These are phyloP conservation scores for Rhizoglyphus robini DNA, from an alignment of 1,140 invertebrate genomes.

Conservation along the genomic window DNA sequence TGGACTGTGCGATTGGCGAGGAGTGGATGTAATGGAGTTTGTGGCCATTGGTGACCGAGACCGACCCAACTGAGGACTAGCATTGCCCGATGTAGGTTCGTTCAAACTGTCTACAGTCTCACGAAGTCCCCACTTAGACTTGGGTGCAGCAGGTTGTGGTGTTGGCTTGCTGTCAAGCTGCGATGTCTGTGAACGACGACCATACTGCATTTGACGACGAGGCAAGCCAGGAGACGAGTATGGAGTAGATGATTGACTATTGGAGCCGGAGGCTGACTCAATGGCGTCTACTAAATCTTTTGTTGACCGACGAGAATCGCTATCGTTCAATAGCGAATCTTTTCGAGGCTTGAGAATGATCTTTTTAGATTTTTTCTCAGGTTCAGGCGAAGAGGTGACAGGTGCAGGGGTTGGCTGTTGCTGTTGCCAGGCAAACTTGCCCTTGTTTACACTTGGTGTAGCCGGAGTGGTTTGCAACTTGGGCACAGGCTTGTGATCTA, in stretches of 20 bases:
- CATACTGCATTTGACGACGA: not conserved
- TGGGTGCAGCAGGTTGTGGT: not conserved
- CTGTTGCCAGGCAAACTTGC: not conserved
- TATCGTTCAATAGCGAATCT: not conserved
- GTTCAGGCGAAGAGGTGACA: not conserved
- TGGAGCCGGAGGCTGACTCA: not conserved
- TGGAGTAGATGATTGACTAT: not conserved
- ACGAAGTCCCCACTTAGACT: slow-evolving; percentile 7
- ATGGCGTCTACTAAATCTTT: slow-evolving; percentile 3
- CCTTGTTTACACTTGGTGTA: not conserved
- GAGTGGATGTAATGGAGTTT: not conserved
- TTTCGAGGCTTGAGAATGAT: slow-evolving; percentile 1
- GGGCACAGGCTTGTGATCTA: not conserved
- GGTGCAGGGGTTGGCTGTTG: not conserved
- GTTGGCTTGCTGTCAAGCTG: not conserved
- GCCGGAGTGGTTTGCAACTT: not conserved
- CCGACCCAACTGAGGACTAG: not conserved
- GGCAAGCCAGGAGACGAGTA: not conserved
- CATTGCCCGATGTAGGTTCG: not conserved
- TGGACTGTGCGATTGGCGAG: slow-evolving; percentile 13
- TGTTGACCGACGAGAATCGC: slow-evolving; percentile 5
- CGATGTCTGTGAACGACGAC: not conserved
- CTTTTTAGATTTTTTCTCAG: slow-evolving; percentile 12
- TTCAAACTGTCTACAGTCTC: slow-evolving; percentile 4
- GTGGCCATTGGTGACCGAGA: not conserved